These are phyloP conservation scores for Villa cingulata DNA, from an alignment of 2,888 invertebrate species.

Conservation along the genomic window DNA sequence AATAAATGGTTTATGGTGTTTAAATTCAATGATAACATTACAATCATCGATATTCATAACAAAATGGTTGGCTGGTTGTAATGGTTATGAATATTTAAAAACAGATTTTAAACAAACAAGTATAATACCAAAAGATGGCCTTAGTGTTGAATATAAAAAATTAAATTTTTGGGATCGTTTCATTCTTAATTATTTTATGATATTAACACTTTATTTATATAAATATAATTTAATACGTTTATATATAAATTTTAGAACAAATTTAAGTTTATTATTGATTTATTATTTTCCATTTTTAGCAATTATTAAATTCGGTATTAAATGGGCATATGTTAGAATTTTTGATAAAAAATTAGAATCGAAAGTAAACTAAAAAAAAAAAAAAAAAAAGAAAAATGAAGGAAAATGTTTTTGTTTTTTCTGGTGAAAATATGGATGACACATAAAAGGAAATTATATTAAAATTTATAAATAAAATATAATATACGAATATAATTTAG, in stretches of 20 bases:
- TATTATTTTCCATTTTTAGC: conserved; percentile 50
- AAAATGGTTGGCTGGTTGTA: conserved; percentile 37
- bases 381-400: not conserved
- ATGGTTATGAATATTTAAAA: conserved; percentile 35
- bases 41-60: conserved; percentile 40
- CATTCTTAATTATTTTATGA: not conserved
- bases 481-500: too few relatives aligned
- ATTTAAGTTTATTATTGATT: conserved; percentile 43
- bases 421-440: too few relatives aligned
- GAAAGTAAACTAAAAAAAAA: not conserved
- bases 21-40: conserved; percentile 45
- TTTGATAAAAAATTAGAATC: conserved; percentile 18
- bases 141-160: conserved; percentile 3
- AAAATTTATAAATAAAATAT: too few relatives aligned
- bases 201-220: conserved; percentile 21
- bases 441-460: too few relatives aligned
- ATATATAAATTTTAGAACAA: conserved; percentile 43
- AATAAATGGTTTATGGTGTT: conserved; percentile 48
- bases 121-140: not conserved
- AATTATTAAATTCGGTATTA: conserved; percentile 44
- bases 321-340: conserved; percentile 42
- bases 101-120: conserved; percentile 9
- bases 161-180: conserved; percentile 6
- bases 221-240: conserved; percentile 37
- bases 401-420: too few relatives aligned